Evolutionary conservation across 1,140 invertebrate species (phyloP).

Genomic region (Drosophila sproati): DNA sequence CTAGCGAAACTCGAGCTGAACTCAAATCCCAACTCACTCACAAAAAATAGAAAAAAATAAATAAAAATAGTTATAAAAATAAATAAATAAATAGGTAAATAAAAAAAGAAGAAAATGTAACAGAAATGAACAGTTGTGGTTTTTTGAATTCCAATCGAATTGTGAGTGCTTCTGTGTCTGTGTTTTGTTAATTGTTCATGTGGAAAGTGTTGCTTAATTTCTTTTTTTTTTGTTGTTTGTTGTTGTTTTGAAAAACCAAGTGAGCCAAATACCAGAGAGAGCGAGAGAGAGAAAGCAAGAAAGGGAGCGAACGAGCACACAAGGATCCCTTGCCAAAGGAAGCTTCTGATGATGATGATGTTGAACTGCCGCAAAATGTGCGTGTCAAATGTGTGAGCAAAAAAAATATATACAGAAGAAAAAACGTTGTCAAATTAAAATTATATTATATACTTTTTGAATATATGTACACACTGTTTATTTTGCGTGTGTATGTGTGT

Average conservation of each 20-base stretch:
- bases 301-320: slow-evolving; percentile 22
- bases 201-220: slow-evolving; percentile 20
- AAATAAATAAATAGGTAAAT: background rate
- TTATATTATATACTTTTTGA: slow-evolving; percentile 15
- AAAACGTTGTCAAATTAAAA: background rate
- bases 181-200: background rate
- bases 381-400: slow-evolving; percentile 30
- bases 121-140: slow-evolving; percentile 32
- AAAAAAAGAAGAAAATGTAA: background rate
- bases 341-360: slow-evolving; percentile 8
- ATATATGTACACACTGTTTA: background rate
- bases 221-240: slow-evolving; percentile 30
- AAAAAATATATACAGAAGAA: slow-evolving; percentile 14
- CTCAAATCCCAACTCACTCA: slow-evolving; percentile 20
- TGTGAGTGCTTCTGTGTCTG: slow-evolving; percentile 3
- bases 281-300: slow-evolving; percentile 5
- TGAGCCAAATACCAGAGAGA: slow-evolving; percentile 15
- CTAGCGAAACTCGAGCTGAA: slow-evolving; percentile 23
- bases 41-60: slow-evolving; percentile 6
- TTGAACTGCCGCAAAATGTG: slow-evolving; percentile 35
- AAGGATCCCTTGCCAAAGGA: slow-evolving; percentile 26
- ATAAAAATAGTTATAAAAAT: background rate
- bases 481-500: slow-evolving; percentile 8
- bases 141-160: slow-evolving; percentile 27
- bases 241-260: slow-evolving; percentile 31